A percentile compares a stretch with the other conserved stretches of the same genome.
Conservation (phyloP, 2,888 invertebrate species). For the Eledone cirrhosa region DNA sequence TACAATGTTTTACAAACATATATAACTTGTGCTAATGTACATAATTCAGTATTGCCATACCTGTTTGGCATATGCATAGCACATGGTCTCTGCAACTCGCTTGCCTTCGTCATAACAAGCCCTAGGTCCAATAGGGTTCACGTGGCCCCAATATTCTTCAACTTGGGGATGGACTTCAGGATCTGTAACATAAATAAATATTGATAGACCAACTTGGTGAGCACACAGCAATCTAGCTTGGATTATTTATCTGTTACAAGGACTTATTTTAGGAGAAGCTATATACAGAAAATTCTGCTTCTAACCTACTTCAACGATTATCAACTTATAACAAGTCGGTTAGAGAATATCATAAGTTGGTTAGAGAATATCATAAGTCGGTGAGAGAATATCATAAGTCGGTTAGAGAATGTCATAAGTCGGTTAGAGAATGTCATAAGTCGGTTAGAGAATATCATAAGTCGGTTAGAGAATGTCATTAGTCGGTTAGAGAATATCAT, state of each 20-base stretch:
- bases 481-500: too few species aligned
- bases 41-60: constrained; percentile 47
- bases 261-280: neutral
- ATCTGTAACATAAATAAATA: constrained; percentile 70
- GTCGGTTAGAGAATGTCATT: too few species aligned
- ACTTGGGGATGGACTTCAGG: constrained; percentile 97
- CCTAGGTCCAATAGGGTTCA: constrained; percentile 88
- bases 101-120: constrained; percentile 99
- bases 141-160: constrained; percentile 99
- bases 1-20: too few species aligned
- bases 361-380: too few species aligned
- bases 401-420: too few species aligned
- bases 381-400: too few species aligned
- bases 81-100: constrained; percentile 93
- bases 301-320: neutral
- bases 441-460: too few species aligned
- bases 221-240: neutral
- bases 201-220: too few species aligned
- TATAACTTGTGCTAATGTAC: too few species aligned
- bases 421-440: too few species aligned
- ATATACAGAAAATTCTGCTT: neutral
- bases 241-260: neutral
- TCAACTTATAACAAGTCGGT: too few species aligned
- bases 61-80: constrained; percentile 94
- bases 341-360: too few species aligned